phyloP scores from a whole-genome alignment of 2,888 invertebrate species.

The Eurytoma adleriae region DNA sequence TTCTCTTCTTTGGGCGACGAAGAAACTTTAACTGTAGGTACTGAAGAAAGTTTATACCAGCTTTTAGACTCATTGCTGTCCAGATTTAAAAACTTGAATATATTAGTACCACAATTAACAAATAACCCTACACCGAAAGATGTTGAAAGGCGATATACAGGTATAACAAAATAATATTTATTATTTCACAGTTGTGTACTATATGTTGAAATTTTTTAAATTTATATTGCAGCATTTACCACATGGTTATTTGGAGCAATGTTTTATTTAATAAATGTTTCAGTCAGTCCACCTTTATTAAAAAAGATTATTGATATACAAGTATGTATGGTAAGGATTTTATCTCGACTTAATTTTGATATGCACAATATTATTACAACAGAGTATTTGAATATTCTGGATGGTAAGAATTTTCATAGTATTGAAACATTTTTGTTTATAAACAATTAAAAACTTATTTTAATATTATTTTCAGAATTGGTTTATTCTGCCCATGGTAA shows the following conservation, averaged over 20 bases:
- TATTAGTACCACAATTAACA: constrained; percentile 67
- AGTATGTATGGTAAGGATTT: constrained; percentile 69
- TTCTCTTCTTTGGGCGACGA: constrained; percentile 78
- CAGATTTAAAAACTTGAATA: constrained; percentile 66
- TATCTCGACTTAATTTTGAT: constrained; percentile 65
- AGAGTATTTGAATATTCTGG: constrained; percentile 67
- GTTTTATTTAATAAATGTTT: constrained; percentile 80
- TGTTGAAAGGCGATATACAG: constrained; percentile 64
- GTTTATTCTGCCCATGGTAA: constrained; percentile 61
- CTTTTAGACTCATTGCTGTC: constrained; percentile 78
- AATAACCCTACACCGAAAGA: constrained; percentile 57
- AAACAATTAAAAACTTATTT: constrained; percentile 55
- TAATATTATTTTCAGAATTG: constrained; percentile 65
- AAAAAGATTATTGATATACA: constrained; percentile 69
- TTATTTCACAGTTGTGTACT: background rate
- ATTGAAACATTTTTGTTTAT: background rate
- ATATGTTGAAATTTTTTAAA: background rate
- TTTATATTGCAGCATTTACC: constrained; percentile 77
- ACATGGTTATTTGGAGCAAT: constrained; percentile 83
- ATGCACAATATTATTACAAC: constrained; percentile 66
- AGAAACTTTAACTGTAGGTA: constrained; percentile 70
- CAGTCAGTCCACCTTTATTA: constrained; percentile 64
- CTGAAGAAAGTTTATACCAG: constrained; percentile 79
- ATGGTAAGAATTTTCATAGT: constrained; percentile 61
- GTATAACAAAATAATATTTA: constrained; percentile 55